phyloP scores from a whole-genome alignment of 2,113 vertebrate genomes.

The Tiliqua scincoides region DNA sequence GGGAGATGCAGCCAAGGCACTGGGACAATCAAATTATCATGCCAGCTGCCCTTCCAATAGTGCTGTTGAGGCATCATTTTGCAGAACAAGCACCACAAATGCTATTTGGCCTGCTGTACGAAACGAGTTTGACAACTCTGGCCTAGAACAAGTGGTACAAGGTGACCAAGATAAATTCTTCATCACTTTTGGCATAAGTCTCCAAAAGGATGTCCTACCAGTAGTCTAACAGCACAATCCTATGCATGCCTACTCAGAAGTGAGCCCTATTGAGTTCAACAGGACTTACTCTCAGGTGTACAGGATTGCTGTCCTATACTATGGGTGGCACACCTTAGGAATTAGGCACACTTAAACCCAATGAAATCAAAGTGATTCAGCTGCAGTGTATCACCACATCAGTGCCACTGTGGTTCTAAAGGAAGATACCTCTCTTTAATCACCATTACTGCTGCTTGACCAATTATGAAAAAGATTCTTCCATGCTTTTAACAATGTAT shows the following conservation, averaged over 20 bases:
- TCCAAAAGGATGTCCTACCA: neutral
- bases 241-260: too few species aligned
- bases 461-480: constrained; percentile 14
- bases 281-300: too few species aligned
- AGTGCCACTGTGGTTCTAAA: neutral
- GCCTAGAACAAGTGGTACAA: neutral
- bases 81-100: too few species aligned
- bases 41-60: too few species aligned
- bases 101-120: too few species aligned
- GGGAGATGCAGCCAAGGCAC: too few species aligned
- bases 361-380: neutral
- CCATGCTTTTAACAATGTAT: neutral
- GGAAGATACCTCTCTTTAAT: neutral
- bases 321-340: neutral
- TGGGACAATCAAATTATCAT: too few species aligned
- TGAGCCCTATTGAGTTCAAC: too few species aligned
- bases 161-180: neutral
- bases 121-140: neutral
- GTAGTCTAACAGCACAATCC: neutral
- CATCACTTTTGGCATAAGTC: neutral
- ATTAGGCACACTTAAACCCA: neutral
- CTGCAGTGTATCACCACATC: rapidly evolving
- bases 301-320: too few species aligned
- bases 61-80: too few species aligned
- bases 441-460: neutral